Evolutionary conservation across 1,140 invertebrate species (phyloP).

Genomic region (Hypsibius dujardini): DNA sequence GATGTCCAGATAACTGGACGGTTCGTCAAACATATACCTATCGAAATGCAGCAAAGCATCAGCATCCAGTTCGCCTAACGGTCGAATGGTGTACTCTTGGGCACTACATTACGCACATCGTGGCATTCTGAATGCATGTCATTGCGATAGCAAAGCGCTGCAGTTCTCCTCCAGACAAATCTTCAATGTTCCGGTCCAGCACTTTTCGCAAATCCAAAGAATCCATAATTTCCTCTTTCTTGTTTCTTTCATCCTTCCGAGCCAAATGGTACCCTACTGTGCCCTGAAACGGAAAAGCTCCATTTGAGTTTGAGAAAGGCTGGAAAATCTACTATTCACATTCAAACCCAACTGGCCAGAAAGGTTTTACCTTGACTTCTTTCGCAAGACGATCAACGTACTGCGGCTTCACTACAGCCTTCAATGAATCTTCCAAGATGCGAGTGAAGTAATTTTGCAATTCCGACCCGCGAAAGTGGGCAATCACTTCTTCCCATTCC

Average conservation of each 20-base stretch:
- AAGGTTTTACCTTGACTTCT: constrained; percentile 53
- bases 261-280: constrained; percentile 74
- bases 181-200: constrained; percentile 63
- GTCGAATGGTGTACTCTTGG: not conserved
- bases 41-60: constrained; percentile 15
- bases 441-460: constrained; percentile 99
- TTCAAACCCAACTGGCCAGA: not conserved
- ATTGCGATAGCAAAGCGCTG: constrained; percentile 96
- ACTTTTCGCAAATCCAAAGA: constrained; percentile 67
- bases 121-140: constrained; percentile 93
- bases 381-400: constrained; percentile 99
- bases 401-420: constrained; percentile 94
- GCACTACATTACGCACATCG: constrained; percentile 47
- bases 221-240: constrained; percentile 60
- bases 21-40: constrained; percentile 97
- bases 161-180: constrained; percentile 89
- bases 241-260: constrained; percentile 76
- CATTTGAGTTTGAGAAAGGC: not conserved
- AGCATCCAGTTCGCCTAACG: not conserved
- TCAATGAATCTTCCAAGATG: constrained; percentile 93
- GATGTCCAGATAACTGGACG: constrained; percentile 94
- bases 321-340: constrained; percentile 8
- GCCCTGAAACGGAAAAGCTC: constrained; percentile 36
- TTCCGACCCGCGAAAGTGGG: constrained; percentile 93
- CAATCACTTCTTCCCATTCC: constrained; percentile 95